Evolutionary conservation across 2,888 invertebrate species (phyloP).

Genomic region (Myopa tessellatipennis): DNA sequence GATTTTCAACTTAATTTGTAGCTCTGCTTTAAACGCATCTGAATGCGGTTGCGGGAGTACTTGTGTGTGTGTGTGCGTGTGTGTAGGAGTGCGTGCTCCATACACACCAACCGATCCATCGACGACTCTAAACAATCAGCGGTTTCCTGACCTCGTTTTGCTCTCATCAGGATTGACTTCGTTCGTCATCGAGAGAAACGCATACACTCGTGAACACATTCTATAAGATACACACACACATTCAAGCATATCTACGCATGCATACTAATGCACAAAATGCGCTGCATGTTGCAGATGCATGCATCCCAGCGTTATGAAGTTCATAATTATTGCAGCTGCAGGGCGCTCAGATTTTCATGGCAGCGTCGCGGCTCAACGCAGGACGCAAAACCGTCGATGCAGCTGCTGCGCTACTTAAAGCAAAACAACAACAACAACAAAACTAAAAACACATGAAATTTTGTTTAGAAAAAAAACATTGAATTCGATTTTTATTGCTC

Average conservation of each 20-base stretch:
- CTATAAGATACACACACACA: not conserved
- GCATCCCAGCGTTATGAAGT: no score
- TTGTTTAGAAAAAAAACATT: not conserved
- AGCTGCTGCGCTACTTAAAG: no score
- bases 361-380: not conserved
- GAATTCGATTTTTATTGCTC: not conserved
- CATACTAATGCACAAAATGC: not conserved
- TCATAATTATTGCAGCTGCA: no score
- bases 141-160: not conserved
- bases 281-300: no score
- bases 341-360: not conserved
- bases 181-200: not conserved
- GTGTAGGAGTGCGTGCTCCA: not conserved
- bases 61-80: conserved; percentile 9
- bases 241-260: not conserved
- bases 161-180: not conserved
- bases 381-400: not conserved
- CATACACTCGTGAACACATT: no score
- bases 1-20: not conserved
- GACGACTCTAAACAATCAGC: not conserved
- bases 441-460: no score
- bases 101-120: not conserved
- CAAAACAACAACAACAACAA: no score
- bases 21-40: not conserved
- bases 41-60: not conserved